Evolutionary conservation across 2,113 vertebrate genomes (phyloP).

Genomic region (Elanoides forficatus): DNA sequence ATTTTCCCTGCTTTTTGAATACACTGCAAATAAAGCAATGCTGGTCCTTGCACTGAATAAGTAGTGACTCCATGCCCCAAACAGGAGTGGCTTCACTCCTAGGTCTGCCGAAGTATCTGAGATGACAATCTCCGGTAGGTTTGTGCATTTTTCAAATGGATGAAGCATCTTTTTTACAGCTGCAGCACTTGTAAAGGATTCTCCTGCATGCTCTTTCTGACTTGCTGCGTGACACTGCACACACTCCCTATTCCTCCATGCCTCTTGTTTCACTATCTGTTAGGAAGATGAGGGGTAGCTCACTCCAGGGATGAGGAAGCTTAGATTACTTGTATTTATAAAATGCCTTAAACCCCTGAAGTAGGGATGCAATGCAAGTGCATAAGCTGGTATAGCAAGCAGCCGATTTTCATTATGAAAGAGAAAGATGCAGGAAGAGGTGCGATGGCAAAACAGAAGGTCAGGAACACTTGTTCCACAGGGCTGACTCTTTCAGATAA

Average conservation of each 20-base stretch:
- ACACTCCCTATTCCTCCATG: accelerated
- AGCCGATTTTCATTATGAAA: accelerated
- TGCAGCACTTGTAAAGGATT: not conserved
- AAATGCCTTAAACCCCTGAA: not conserved
- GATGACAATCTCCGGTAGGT: not conserved
- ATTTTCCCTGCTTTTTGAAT: not conserved
- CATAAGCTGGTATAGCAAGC: not conserved
- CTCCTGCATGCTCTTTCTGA: not conserved
- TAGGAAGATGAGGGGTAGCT: not conserved
- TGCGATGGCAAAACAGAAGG: not conserved
- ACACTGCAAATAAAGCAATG: not conserved
- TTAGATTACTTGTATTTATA: not conserved
- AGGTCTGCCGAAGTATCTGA: not conserved
- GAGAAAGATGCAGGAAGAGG: not conserved
- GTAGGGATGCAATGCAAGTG: not conserved
- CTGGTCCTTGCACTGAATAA: not conserved
- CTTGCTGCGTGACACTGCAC: no score
- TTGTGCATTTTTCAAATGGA: not conserved
- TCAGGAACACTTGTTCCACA: not conserved
- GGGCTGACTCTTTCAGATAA: not conserved
- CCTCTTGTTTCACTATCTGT: not conserved
- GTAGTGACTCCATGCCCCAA: not conserved
- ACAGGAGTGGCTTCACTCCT: not conserved
- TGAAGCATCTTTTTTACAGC: not conserved
- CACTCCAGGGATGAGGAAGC: not conserved